Base-by-base conservation (phyloP, 2,113 vertebrate genomes). In the Campylorhamphus procurvoides region DNA sequence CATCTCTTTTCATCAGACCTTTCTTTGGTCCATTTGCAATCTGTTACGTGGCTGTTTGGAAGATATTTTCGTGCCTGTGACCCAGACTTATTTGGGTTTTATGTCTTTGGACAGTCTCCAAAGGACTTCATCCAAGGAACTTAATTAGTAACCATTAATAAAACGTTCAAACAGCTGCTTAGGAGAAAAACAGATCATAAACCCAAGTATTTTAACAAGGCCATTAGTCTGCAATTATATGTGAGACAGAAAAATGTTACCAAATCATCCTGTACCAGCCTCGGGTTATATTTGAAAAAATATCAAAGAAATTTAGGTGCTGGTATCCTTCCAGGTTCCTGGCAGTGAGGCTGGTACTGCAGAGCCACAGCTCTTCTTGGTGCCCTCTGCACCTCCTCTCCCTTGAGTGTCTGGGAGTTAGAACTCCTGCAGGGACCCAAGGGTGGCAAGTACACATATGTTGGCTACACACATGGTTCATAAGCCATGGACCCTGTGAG, bases 71-170 rank as follows among this genome's bases (percentile, higher is more conserved):
- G 40, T 73, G 49, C 15, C 49, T 82, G 20, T 77, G 63, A 29
- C 53, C 44, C 62, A 74, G 49, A 24, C 74, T 94, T 89, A 80
- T 86, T 90, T 93, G 80, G 60, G 79, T 95, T 52, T 94, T 95
- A 68, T 92, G 80, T 92, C 80, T 95, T 91, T 96, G 93, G 77
- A 93, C 18, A 58, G 66, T 49, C 18, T 91, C 94, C 94, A 96
- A 87, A 87, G 66, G 60, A 81, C 33, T 94, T 93, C 33, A 94
- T 92, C 73, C 73, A 87, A 94, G 56, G 2, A 1, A 60, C n/a
- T 96, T 91, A 95, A 94, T 94, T 94, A 94, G 91, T 67, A 69
- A 49, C 71, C 56, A 91, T 95, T 95, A 95, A 96, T 94, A 90
- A 89, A 92, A 53, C 78, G 66, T 53, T 87, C 91, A 89, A 94